Conservation (phyloP, 1,140 invertebrate species). For the Hylaeus volcanicus region DNA sequence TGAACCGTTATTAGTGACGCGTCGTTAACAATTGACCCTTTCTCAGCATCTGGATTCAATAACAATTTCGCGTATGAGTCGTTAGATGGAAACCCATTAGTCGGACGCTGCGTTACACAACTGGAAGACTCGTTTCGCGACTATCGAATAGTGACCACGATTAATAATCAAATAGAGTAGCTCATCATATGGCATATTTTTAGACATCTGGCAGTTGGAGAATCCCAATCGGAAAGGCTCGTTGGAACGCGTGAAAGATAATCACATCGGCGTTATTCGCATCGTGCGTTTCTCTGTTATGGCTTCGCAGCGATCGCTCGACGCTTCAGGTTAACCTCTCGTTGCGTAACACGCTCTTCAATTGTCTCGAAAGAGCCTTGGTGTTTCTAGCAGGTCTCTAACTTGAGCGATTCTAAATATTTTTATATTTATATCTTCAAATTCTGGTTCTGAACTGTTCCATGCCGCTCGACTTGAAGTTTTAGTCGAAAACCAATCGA, state of each 20-base stretch:
- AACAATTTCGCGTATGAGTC: constrained; percentile 27
- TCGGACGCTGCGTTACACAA: constrained; percentile 2
- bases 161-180: constrained; percentile 2
- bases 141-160: background rate
- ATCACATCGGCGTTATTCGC: background rate
- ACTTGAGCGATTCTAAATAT: background rate
- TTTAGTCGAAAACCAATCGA: background rate
- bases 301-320: background rate
- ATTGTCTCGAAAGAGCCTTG: constrained; percentile 8
- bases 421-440: background rate
- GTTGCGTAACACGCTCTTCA: constrained; percentile 28
- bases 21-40: constrained; percentile 36
- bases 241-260: background rate
- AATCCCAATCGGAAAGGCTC: background rate
- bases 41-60: constrained; percentile 15
- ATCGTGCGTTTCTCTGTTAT: background rate
- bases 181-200: background rate
- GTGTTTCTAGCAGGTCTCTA: no score
- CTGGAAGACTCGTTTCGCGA: background rate
- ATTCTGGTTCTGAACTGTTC: background rate
- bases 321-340: background rate
- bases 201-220: background rate
- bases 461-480: background rate
- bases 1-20: constrained; percentile 16
- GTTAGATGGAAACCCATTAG: constrained; percentile 4